phyloP scores from a whole-genome alignment of 1,140 invertebrate species.

The Halictus rubicundus region DNA sequence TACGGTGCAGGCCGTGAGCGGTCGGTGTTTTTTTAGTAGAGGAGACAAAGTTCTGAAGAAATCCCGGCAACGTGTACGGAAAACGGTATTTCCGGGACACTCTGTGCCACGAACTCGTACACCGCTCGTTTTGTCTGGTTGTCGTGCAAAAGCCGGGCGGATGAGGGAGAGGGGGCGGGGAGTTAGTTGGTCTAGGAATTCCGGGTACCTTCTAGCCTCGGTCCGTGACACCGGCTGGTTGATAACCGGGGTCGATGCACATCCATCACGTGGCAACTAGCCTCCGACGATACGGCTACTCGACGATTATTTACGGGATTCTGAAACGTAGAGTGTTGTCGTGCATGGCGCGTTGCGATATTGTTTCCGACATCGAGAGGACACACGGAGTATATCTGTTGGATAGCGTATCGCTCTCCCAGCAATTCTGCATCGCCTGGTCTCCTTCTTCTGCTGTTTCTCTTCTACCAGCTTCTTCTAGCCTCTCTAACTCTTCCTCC shows the following conservation, averaged over 20 bases:
- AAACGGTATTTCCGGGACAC: background rate
- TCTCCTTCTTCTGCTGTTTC: background rate
- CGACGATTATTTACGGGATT: background rate
- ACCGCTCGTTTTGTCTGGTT: background rate
- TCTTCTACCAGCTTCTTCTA: background rate
- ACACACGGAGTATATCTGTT: conserved; percentile 35
- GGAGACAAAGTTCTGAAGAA: no score
- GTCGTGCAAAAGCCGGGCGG: conserved; percentile 12
- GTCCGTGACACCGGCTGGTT: background rate
- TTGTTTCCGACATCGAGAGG: conserved; percentile 22
- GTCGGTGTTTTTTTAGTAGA: no score
- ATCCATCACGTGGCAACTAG: conserved; percentile 19
- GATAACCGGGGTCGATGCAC: background rate
- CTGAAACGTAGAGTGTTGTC: background rate
- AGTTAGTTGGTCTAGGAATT: conserved; percentile 19
- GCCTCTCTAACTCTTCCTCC: background rate
- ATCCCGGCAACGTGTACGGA: no score
- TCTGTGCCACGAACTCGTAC: conserved; percentile 15
- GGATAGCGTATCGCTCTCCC: conserved; percentile 15
- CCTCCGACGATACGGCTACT: background rate
- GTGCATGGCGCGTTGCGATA: conserved; percentile 49
- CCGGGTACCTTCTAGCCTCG: background rate
- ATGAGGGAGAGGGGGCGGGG: no score
- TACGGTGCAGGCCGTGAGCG: no score
- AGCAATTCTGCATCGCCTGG: conserved; percentile 43